These are phyloP conservation scores for Conus canariensis DNA, from an alignment of 2,888 invertebrate genomes.

Conservation along the genomic window DNA sequence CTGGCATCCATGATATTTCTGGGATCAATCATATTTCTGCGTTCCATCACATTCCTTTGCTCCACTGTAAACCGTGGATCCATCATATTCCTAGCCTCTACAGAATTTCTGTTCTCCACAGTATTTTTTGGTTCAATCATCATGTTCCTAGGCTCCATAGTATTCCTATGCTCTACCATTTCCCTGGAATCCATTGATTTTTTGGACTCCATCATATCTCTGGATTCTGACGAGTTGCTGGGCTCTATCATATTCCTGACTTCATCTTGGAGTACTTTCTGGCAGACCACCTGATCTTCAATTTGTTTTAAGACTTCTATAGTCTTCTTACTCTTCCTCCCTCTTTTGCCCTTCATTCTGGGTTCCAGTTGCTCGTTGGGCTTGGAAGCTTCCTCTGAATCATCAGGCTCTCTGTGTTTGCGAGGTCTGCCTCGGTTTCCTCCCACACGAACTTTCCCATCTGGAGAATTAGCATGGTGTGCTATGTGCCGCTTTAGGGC, in stretches of 20 bases:
- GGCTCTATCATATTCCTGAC: background rate
- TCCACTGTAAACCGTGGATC: background rate
- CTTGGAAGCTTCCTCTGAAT: background rate
- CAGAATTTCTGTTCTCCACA: background rate
- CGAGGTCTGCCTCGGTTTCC: constrained; percentile 22
- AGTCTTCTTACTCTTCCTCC: constrained; percentile 9
- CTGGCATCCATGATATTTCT: background rate
- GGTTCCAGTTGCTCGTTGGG: background rate
- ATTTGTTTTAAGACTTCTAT: background rate
- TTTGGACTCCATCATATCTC: background rate
- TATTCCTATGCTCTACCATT: background rate
- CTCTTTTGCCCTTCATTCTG: constrained; percentile 16
- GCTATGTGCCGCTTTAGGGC: constrained; percentile 9
- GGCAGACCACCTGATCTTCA: background rate
- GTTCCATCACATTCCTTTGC: background rate
- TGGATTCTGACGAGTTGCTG: background rate
- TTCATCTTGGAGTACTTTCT: background rate
- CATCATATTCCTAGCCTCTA: background rate
- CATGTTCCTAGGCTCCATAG: background rate
- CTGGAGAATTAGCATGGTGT: constrained; percentile 25
- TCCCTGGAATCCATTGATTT: background rate
- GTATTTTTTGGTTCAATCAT: background rate
- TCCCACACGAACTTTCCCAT: constrained; percentile 23
- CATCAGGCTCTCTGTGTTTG: background rate
- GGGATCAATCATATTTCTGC: background rate